Evolutionary conservation across 2,797 vertebrate species (phyloP).

Genomic region (Dallia pectoralis): DNA sequence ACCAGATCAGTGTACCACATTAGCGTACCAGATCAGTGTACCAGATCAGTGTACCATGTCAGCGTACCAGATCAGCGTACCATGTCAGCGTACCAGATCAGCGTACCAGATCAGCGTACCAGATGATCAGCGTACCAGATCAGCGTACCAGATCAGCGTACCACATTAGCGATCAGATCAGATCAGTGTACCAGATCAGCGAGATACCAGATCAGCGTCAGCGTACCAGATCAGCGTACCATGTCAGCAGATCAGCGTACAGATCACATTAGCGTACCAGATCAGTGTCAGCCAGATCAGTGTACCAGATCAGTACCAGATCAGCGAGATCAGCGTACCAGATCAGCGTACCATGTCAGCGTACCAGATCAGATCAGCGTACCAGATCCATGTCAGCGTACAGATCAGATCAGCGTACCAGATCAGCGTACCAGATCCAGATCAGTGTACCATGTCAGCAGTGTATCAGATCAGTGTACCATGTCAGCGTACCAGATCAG

Average conservation of each 20-base stretch:
- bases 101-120: neutral
- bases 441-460: too few relatives aligned
- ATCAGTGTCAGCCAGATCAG: neutral
- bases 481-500: neutral
- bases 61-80: neutral
- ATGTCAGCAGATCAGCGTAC: too few relatives aligned
- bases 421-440: neutral
- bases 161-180: too few relatives aligned
- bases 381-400: too few relatives aligned
- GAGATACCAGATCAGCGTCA: neutral
- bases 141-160: too few relatives aligned
- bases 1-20: neutral
- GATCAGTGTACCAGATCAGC: neutral
- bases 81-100: neutral
- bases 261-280: too few relatives aligned
- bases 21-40: neutral
- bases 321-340: neutral
- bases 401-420: neutral
- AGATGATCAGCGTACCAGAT: neutral
- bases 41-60: too few relatives aligned
- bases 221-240: neutral
- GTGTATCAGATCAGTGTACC: neutral
- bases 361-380: too few relatives aligned
- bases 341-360: neutral
- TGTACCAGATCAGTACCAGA: neutral